These are phyloP conservation scores for Lepilemur ruficaudatus DNA, from an alignment of 2,797 vertebrate species.

Conservation along the genomic window DNA sequence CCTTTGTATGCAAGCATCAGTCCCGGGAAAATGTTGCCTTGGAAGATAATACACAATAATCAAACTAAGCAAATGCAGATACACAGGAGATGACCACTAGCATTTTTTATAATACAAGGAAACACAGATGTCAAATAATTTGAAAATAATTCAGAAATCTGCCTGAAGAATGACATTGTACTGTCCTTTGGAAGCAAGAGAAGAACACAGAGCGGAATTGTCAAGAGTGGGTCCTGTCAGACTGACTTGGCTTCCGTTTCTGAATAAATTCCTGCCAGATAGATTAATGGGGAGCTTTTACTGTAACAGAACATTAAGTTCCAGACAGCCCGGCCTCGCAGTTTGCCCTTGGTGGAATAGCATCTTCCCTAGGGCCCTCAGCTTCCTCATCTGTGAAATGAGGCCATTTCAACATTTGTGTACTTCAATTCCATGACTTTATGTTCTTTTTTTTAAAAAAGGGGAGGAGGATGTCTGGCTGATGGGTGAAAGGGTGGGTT, in stretches of 20 bases:
- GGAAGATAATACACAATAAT: not conserved
- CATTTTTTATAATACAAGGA: not conserved
- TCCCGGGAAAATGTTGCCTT: not conserved
- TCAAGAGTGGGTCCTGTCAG: not conserved
- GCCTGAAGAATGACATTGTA: slow-evolving; percentile 18
- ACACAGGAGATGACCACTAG: not conserved
- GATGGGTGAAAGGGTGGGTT: not conserved
- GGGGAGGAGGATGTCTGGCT: not conserved
- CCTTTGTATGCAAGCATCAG: not conserved
- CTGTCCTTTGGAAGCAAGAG: not conserved
- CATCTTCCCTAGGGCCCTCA: not conserved
- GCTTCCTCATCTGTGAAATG: slow-evolving; percentile 14
- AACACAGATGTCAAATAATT: not conserved
- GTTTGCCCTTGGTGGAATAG: not conserved
- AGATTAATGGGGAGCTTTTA: slow-evolving; percentile 19
- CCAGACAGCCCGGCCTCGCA: not conserved
- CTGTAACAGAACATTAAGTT: not conserved
- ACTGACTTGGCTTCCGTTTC: slow-evolving; percentile 38
- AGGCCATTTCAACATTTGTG: slow-evolving; percentile 27
- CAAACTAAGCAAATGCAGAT: not conserved
- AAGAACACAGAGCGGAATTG: not conserved
- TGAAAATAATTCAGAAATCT: not conserved
- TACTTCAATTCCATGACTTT: not conserved
- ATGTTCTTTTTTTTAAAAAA: not conserved
- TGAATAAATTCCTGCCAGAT: slow-evolving; percentile 33